These are phyloP conservation scores for Halictus ligatus DNA, from an alignment of 2,888 invertebrate species.

Conservation along the genomic window DNA sequence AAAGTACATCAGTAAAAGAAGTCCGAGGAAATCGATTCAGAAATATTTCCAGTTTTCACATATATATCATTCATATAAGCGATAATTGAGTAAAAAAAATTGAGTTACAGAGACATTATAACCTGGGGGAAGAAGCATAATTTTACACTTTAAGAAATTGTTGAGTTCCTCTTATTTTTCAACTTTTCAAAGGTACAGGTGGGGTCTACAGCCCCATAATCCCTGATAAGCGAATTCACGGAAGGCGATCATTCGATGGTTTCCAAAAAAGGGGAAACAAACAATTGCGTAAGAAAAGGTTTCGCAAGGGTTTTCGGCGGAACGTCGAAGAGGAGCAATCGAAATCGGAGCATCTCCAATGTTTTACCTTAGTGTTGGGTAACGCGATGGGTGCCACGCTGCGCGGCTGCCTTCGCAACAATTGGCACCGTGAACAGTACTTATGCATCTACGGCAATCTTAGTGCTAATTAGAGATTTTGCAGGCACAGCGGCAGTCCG, in stretches of 20 bases:
- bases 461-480: constrained; percentile 70
- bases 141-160: not conserved
- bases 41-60: not conserved
- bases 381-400: constrained; percentile 38
- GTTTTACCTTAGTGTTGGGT: constrained; percentile 52
- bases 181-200: not conserved
- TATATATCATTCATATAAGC: too few species aligned
- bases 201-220: not conserved
- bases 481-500: constrained; percentile 27
- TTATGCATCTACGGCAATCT: constrained; percentile 70
- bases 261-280: constrained; percentile 5
- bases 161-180: not conserved
- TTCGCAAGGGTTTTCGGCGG: constrained; percentile 20
- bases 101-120: too few species aligned
- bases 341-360: constrained; percentile 25
- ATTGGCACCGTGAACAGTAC: constrained; percentile 66
- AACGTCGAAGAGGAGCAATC: constrained; percentile 10
- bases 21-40: not conserved
- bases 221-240: not conserved
- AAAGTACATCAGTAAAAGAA: not conserved
- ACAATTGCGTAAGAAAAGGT: constrained; percentile 13
- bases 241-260: not conserved
- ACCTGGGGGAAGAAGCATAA: not conserved
- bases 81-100: too few species aligned
- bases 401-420: constrained; percentile 67